phyloP scores from a whole-genome alignment of 2,113 vertebrate genomes.

The Daboia siamensis region DNA sequence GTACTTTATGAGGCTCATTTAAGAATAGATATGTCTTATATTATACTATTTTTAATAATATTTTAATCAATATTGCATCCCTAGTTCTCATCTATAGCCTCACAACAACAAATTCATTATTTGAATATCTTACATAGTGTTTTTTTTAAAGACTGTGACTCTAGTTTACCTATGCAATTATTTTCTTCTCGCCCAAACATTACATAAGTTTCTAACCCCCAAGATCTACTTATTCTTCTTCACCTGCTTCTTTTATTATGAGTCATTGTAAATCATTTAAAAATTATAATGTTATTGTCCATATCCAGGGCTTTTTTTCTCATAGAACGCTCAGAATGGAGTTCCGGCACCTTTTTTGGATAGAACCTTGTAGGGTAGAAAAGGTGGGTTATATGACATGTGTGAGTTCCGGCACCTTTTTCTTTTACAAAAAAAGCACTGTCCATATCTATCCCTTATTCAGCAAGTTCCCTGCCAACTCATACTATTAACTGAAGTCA shows the following conservation, averaged over 20 bases:
- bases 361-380: too few relatives aligned
- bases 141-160: neutral
- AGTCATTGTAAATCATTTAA: conserved; percentile 23
- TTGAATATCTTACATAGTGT: neutral
- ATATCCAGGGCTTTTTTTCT: too few relatives aligned
- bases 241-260: conserved; percentile 1
- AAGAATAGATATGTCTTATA: neutral
- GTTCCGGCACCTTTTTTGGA: too few relatives aligned
- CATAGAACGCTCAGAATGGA: too few relatives aligned
- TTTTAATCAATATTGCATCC: neutral
- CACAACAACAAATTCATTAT: neutral
- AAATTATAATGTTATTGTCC: conserved; percentile 21
- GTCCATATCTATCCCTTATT: conserved; percentile 4
- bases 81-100: neutral
- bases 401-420: too few relatives aligned
- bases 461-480: conserved; percentile 26
- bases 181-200: neutral
- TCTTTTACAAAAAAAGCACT: too few relatives aligned
- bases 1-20: neutral
- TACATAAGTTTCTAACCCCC: neutral
- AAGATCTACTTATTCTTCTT: neutral
- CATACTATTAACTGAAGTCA: conserved; percentile 5
- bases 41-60: neutral
- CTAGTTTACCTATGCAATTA: neutral
- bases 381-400: too few relatives aligned